phyloP scores from a whole-genome alignment of 1,140 invertebrate genomes.

The Cydia amplana region DNA sequence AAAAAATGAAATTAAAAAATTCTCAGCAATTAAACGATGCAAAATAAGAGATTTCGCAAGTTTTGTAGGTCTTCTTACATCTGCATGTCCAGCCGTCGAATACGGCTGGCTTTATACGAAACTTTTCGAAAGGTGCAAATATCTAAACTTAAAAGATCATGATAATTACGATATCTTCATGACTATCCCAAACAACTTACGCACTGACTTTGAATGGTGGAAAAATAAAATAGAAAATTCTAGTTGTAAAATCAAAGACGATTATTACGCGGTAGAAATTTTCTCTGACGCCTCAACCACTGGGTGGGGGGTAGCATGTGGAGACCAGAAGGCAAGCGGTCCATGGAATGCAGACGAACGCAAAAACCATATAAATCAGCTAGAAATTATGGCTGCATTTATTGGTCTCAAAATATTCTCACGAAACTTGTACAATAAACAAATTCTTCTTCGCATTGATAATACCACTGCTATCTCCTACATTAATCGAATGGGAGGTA shows the following conservation, averaged over 20 bases:
- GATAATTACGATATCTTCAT: constrained; percentile 1
- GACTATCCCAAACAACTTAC: background rate
- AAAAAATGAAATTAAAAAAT: background rate
- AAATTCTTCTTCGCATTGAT: no score
- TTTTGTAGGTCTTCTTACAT: constrained; percentile 25
- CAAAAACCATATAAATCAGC: no score
- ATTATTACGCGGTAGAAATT: background rate
- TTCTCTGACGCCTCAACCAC: constrained; percentile 20
- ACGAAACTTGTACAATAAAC: no score
- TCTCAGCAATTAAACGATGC: background rate
- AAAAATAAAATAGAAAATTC: background rate
- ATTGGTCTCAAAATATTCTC: no score
- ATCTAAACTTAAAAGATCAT: background rate
- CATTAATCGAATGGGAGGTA: no score
- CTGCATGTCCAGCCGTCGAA: background rate
- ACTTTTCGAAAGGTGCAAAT: constrained; percentile 14
- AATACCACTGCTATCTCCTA: no score
- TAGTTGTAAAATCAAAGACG: background rate
- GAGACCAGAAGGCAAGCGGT: no score
- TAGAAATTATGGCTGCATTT: no score
- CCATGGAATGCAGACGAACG: no score
- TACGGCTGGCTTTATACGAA: constrained; percentile 19
- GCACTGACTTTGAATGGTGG: constrained; percentile 6
- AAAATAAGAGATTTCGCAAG: constrained; percentile 3
- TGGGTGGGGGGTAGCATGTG: no score